Evolutionary conservation across 2,888 invertebrate species (phyloP).

Genomic region (Mythimna loreyi): DNA sequence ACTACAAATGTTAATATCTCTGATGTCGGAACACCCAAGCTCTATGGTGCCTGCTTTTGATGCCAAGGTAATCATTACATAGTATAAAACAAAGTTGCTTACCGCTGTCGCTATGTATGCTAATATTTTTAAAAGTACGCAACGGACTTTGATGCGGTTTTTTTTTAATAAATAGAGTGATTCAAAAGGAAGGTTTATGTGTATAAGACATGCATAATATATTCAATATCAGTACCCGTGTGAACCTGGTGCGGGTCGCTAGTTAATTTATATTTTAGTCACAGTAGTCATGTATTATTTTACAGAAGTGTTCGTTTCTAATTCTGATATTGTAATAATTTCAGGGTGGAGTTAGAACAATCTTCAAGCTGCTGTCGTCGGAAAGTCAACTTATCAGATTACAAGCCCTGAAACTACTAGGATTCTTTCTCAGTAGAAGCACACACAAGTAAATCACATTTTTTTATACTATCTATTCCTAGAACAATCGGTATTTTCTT

Average conservation of each 20-base stretch:
- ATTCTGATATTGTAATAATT: slow-evolving; percentile 31
- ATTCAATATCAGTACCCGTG: too few relatives aligned
- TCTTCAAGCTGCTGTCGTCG: slow-evolving; percentile 98
- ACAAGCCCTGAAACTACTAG: slow-evolving; percentile 98
- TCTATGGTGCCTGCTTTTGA: slow-evolving; percentile 99
- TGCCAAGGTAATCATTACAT: slow-evolving; percentile 95
- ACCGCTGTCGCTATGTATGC: too few relatives aligned
- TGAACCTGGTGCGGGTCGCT: too few relatives aligned
- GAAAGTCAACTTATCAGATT: slow-evolving; percentile 98
- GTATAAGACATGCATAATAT: too few relatives aligned
- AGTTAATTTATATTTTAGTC: not conserved
- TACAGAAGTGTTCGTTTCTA: not conserved
- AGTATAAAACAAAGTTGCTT: too few relatives aligned
- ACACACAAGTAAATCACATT: slow-evolving; percentile 96
- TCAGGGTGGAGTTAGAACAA: slow-evolving; percentile 97
- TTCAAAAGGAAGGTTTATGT: too few relatives aligned
- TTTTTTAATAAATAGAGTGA: too few relatives aligned
- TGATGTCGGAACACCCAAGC: slow-evolving; percentile 99
- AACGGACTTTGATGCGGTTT: too few relatives aligned
- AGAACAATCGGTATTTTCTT: too few relatives aligned
- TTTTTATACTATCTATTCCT: too few relatives aligned
- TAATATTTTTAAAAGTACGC: too few relatives aligned
- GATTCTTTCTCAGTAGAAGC: slow-evolving; percentile 99
- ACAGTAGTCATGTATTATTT: too few relatives aligned
- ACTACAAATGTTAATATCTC: slow-evolving; percentile 98